phyloP scores from a whole-genome alignment of 2,888 invertebrate species.

The Zootermopsis nevadensis region DNA sequence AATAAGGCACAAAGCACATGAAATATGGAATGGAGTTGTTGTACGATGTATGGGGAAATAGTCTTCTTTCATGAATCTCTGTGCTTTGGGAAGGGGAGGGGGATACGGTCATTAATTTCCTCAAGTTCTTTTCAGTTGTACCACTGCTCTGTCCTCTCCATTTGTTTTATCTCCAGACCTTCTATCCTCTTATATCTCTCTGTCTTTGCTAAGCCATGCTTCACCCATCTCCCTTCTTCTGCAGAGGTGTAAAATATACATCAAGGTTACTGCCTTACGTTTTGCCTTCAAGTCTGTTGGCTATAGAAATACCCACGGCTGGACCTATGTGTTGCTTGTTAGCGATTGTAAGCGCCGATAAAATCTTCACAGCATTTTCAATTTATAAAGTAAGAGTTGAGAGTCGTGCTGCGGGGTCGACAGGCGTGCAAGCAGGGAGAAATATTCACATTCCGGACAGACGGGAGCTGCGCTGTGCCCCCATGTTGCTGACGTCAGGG shows the following conservation, averaged over 20 bases:
- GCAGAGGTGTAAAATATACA: conserved; percentile 29
- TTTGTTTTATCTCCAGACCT: neutral
- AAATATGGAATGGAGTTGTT: too few relatives aligned
- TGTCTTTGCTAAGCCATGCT: too few relatives aligned
- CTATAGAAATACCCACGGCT: conserved; percentile 19
- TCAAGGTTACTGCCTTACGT: neutral
- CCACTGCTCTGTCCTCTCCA: neutral
- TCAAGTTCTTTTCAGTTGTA: too few relatives aligned
- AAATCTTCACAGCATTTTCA: conserved; percentile 48
- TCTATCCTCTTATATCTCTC: too few relatives aligned
- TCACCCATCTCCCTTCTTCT: neutral
- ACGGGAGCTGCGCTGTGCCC: neutral
- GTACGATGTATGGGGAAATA: too few relatives aligned
- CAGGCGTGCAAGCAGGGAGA: conserved; percentile 2
- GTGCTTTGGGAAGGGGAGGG: too few relatives aligned
- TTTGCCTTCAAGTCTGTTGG: neutral
- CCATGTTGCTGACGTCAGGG: neutral
- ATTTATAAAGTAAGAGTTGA: conserved; percentile 42
- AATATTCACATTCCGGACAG: conserved; percentile 18
- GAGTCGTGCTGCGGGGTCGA: conserved; percentile 22
- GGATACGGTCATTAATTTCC: too few relatives aligned
- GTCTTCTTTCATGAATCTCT: too few relatives aligned
- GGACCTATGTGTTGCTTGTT: conserved; percentile 42
- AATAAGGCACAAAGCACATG: too few relatives aligned
- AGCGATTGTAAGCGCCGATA: conserved; percentile 45